These are phyloP conservation scores for Pseudomyrmex gracilis DNA, from an alignment of 1,140 invertebrate genomes.

Conservation along the genomic window DNA sequence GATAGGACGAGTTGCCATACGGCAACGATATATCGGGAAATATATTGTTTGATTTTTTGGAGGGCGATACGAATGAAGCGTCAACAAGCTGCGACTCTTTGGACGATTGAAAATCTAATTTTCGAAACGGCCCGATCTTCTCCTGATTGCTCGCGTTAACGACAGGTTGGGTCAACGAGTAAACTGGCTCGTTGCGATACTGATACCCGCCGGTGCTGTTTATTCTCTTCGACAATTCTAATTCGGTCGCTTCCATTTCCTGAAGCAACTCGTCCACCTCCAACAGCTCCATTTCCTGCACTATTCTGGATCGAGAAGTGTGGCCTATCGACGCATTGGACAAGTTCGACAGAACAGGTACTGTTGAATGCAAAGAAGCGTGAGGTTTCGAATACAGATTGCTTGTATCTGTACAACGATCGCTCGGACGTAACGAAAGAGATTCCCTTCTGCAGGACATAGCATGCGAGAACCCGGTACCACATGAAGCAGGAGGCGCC, in stretches of 20 bases:
- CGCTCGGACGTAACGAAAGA: slow-evolving; percentile 40
- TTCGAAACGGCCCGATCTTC: slow-evolving; percentile 6
- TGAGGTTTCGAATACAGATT: slow-evolving; percentile 56
- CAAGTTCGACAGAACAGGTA: slow-evolving; percentile 68
- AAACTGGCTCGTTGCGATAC: slow-evolving; percentile 35
- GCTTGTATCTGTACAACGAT: slow-evolving; percentile 60
- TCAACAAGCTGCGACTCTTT: slow-evolving; percentile 40
- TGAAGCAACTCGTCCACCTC: slow-evolving; percentile 83
- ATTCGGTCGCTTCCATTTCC: slow-evolving; percentile 83
- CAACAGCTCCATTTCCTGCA: slow-evolving; percentile 81
- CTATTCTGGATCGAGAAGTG: slow-evolving; percentile 34
- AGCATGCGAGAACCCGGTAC: slow-evolving; percentile 76
- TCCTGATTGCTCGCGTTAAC: neutral
- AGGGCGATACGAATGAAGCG: neutral
- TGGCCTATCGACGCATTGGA: slow-evolving; percentile 67
- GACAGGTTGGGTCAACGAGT: neutral
- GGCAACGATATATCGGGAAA: slow-evolving; percentile 72
- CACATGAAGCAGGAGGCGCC: slow-evolving; percentile 61
- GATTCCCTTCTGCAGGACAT: slow-evolving; percentile 64
- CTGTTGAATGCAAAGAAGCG: slow-evolving; percentile 56
- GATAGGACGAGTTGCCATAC: slow-evolving; percentile 71
- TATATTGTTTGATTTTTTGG: slow-evolving; percentile 17
- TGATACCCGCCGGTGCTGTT: slow-evolving; percentile 51
- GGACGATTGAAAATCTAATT: slow-evolving; percentile 56
- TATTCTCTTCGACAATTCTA: slow-evolving; percentile 75